These are phyloP conservation scores for Leptogaster cylindrica DNA, from an alignment of 2,888 invertebrate species.

Conservation along the genomic window DNA sequence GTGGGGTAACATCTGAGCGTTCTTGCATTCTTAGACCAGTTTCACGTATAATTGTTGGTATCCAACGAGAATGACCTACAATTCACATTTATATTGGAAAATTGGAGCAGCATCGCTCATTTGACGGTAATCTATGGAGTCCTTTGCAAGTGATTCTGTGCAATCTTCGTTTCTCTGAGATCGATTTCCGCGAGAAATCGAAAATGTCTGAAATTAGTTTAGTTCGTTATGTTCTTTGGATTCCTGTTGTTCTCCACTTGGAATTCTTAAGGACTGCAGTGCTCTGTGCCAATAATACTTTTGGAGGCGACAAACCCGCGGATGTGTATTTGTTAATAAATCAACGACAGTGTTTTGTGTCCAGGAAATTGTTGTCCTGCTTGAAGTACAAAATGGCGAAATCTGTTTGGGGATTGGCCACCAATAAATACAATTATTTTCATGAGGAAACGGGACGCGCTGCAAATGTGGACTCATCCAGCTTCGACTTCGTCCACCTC, in stretches of 20 bases:
- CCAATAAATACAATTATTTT: slow-evolving; percentile 57
- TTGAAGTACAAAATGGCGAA: slow-evolving; percentile 58
- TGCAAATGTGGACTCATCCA: slow-evolving; percentile 50
- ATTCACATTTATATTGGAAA: background rate
- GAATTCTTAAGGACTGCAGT: too few relatives aligned
- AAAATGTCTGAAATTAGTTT: too few relatives aligned
- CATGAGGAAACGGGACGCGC: slow-evolving; percentile 56
- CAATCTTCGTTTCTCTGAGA: too few relatives aligned
- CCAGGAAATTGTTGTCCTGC: slow-evolving; percentile 56
- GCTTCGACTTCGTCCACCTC: slow-evolving; percentile 56
- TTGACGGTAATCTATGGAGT: background rate
- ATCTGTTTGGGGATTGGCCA: slow-evolving; percentile 57
- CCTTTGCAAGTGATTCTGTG: background rate
- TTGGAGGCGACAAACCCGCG: background rate
- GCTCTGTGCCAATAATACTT: too few relatives aligned
- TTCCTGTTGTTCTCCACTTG: too few relatives aligned
- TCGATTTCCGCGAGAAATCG: too few relatives aligned
- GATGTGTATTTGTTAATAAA: slow-evolving; percentile 57
- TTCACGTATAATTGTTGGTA: background rate
- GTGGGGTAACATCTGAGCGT: background rate
- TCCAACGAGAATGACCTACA: background rate
- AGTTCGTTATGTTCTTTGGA: too few relatives aligned
- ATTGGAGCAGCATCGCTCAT: background rate
- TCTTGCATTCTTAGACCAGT: background rate
- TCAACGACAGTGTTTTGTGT: slow-evolving; percentile 56